Base-by-base conservation (phyloP, 37 sponge, comb jelly and placozoan species). In the Lycopodina hypogea region DNA sequence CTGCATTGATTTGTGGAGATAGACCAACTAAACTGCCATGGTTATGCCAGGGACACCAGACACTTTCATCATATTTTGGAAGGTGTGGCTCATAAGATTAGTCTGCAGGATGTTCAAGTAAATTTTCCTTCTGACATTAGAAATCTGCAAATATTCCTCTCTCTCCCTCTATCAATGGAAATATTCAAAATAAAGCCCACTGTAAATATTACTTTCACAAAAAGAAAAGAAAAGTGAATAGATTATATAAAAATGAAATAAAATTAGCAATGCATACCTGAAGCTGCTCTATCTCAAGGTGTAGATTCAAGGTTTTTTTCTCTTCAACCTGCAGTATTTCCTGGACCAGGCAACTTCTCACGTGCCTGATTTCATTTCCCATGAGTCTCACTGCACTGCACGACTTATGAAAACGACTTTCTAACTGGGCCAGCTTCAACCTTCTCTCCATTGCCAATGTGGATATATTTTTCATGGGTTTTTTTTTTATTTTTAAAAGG, bases 281-380 rank as follows among this genome's bases (percentile, higher is more conserved):
- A 22, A 84, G 32, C 22, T 76, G 37, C 14, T 62, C 72, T 19
- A 84, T 42, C 21, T 67, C 42, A 30, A 63, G 24, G 9, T 33
- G 18, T 14, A 65, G 3, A 3, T 28, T 30, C 7, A 30, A 3
- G 34, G 2, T 65, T 56, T 36, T 67, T 23, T 78, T 78, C 68
- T 68, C 50, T 18, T 52, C 74, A 2, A 85, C 0, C 30, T 78
- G 69, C 2, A 85, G 73, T 55, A 78, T 26, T 42, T 85, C 86
- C 30, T 55, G 28, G 35, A 85, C 6, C 40, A 85, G 62, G 33
- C 29, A 55, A n/a, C 35, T 66, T 14, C 41, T 24, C 22, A 73
- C 9, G n/a, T 66, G 33, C 33, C 72, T 55, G 19, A 78, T 24
- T 28, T 78, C 79, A 28, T 72, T 21, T 22, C 78, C 78, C 3